Percentiles rank a stretch among this genome's conserved stretches.
Conservation (phyloP, 2,797 vertebrate species). For the Cryptoprocta ferox region DNA sequence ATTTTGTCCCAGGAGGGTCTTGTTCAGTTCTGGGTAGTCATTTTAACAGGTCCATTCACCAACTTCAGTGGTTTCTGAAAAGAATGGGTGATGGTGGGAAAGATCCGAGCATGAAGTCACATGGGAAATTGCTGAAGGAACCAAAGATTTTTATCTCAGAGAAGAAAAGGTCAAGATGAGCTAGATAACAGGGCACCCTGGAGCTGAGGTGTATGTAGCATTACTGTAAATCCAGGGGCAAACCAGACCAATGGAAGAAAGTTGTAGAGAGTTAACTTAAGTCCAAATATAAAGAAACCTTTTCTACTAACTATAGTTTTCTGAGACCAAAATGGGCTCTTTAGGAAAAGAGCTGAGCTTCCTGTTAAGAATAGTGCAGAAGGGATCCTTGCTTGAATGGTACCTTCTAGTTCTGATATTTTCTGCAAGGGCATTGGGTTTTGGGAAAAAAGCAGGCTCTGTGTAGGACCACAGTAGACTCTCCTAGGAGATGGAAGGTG, state of each 20-base stretch:
- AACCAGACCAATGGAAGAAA: neutral
- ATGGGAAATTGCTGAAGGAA: neutral
- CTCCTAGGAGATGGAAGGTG: neutral
- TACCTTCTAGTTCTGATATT: neutral
- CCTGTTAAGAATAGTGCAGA: neutral
- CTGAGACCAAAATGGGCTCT: neutral
- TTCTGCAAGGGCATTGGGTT: neutral
- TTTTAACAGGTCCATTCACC: neutral
- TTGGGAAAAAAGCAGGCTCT: neutral
- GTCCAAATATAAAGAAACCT: neutral
- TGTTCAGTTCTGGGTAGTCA: neutral
- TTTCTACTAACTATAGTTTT: neutral
- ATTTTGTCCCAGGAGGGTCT: neutral
- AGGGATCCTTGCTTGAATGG: neutral
- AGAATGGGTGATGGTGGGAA: neutral
- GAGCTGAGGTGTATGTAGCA: neutral
- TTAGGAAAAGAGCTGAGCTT: neutral
- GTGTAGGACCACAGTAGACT: neutral
- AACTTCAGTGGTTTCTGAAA: neutral
- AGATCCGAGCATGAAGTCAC: neutral
- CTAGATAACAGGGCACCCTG: neutral
- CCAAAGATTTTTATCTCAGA: neutral
- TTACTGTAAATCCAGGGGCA: neutral
- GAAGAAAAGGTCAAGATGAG: neutral
- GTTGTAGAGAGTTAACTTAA: neutral